These are phyloP conservation scores for Anabacerthia variegaticeps DNA, from an alignment of 2,797 vertebrate genomes.

Conservation along the genomic window DNA sequence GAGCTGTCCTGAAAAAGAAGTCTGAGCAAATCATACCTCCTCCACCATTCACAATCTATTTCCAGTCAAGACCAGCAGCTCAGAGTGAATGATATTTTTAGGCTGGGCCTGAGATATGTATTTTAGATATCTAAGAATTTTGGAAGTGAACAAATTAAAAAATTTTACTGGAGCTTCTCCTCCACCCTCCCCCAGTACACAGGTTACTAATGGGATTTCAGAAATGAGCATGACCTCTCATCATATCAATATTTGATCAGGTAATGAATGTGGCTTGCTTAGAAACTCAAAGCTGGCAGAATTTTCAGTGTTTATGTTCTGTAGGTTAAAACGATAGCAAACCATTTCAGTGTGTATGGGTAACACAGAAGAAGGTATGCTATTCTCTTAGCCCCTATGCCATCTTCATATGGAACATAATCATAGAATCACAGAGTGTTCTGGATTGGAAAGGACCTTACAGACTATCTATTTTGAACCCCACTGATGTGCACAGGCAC, in stretches of 20 bases:
- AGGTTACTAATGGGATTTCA: constrained; percentile 63
- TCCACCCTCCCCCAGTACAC: background rate
- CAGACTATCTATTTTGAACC: background rate
- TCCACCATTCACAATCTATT: background rate
- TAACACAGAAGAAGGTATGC: background rate
- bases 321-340: constrained; percentile 15
- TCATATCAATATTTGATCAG: constrained; percentile 68
- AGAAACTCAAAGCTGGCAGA: constrained; percentile 29
- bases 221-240: constrained; percentile 47
- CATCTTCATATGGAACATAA: background rate
- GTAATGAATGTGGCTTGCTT: constrained; percentile 31
- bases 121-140: background rate
- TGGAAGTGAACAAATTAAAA: background rate
- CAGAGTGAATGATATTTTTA: background rate
- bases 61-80: background rate
- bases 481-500: background rate
- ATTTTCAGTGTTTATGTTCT: constrained; percentile 37
- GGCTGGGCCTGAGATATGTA: background rate
- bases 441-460: background rate
- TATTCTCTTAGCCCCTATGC: background rate
- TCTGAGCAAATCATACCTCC: background rate
- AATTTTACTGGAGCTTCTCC: background rate
- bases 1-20: background rate
- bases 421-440: background rate
- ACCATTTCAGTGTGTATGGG: background rate